Base-by-base conservation (phyloP, 2,113 vertebrate genomes). In the Ptilorrhoa leucosticta region DNA sequence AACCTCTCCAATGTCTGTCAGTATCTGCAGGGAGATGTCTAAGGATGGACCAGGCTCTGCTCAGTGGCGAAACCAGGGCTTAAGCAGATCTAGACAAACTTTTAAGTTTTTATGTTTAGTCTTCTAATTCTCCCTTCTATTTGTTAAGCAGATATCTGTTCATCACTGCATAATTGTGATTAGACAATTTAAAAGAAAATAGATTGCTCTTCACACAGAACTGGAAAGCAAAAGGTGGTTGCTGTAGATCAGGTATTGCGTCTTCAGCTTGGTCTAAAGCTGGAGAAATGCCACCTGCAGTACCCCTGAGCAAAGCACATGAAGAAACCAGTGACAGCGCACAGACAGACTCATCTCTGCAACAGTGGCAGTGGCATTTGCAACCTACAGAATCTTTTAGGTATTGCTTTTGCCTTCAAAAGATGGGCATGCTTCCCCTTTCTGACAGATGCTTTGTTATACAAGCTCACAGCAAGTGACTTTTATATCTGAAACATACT, bases 401-500 rank as follows among this genome's bases (percentile, higher is more conserved):
- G 21, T 44, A 54, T 75, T 81, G 58, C 64, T 75, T 64, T 26
- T 84, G 3, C 13, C 12, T 78, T 87, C 69, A 81, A 58, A 88
- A 56, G 26, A 44, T 0, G 3, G 64, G 6, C 37, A 15, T 58
- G 33, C 7, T 88, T 91, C 37, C 33, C 33, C 39, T 54, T 87
- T 84, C 53, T 82, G 61, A 53, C 37, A 70, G 30, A 40, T n/a
- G 56, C 28, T 14, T 70, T 86, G 56, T 57, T 61, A 78, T 7
- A 13, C 15, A 78, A 95, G 47, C 1, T 3, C 60, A 81, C 33
- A 93, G 80, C 22, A 76, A 89, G 51, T 37, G 19, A 71, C 68
- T 89, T 90, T 92, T 83, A 44, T 68, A 64, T 68, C 26, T 63
- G 69, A 89, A 92, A 56, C 12, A 68, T 77, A 66, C 45, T 71